Conservation (phyloP, 2,113 vertebrate genomes). For the Chaetorhynchus papuensis region DNA sequence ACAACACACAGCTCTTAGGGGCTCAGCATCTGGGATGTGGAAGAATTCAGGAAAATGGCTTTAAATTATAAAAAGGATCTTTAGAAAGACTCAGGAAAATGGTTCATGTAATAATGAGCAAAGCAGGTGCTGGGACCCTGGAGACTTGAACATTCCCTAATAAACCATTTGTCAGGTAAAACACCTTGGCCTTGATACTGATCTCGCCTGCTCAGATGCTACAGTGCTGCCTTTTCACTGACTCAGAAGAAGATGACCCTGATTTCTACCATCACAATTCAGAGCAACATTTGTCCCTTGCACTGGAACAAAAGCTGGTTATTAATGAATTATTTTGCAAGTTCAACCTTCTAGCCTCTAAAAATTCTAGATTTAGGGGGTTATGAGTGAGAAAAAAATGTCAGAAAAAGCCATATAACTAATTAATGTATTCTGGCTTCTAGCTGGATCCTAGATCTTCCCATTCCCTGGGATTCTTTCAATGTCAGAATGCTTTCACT, state of each 20-base stretch:
- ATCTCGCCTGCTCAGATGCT: not conserved
- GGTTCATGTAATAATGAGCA: not conserved
- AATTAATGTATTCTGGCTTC: not conserved
- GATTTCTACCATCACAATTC: not conserved
- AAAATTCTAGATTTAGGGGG: not conserved
- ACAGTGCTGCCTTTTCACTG: not conserved
- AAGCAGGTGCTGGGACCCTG: not conserved
- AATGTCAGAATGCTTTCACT: not conserved
- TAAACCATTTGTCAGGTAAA: not conserved
- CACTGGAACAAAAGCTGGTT: not conserved
- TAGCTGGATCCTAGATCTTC: not conserved
- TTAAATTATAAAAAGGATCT: not conserved
- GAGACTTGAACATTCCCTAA: not conserved
- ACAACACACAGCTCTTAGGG: not conserved
- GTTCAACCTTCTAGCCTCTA: not conserved
- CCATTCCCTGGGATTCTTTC: not conserved
- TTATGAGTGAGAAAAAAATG: not conserved
- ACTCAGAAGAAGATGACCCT: not conserved
- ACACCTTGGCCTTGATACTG: not conserved
- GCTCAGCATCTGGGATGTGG: not conserved
- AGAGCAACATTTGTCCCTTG: not conserved
- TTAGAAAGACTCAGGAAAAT: not conserved
- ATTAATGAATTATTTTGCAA: not conserved
- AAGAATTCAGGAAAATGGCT: not conserved
- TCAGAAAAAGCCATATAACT: not conserved